Evolutionary conservation across 2,888 invertebrate species (phyloP).

Genomic region (Hoplodrina ambigua): DNA sequence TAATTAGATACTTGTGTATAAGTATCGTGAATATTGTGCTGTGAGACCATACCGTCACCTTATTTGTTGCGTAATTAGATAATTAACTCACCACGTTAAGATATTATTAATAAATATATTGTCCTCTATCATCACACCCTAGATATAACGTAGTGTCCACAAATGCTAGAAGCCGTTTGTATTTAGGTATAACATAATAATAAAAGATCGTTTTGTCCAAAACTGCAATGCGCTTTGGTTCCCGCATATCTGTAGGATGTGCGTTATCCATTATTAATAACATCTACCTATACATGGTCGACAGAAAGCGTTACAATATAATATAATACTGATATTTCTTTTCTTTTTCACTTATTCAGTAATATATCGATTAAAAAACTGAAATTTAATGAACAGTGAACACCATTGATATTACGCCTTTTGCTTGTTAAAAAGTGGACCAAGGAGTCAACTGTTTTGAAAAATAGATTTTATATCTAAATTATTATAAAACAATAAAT

Average conservation of each 20-base stretch:
- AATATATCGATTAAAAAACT: constrained; percentile 35
- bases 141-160: constrained; percentile 62
- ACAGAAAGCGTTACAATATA: constrained; percentile 10
- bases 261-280: constrained; percentile 30
- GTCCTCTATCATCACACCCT: constrained; percentile 63
- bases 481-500: constrained; percentile 74
- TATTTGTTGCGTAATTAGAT: constrained; percentile 71
- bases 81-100: constrained; percentile 58
- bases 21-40: constrained; percentile 74
- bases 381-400: constrained; percentile 56
- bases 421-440: constrained; percentile 88
- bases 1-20: constrained; percentile 60
- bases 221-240: constrained; percentile 50
- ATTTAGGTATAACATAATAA: constrained; percentile 51
- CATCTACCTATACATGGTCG: constrained; percentile 31
- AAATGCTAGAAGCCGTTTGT: constrained; percentile 62
- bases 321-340: constrained; percentile 6
- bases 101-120: constrained; percentile 56
- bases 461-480: constrained; percentile 81
- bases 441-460: constrained; percentile 87
- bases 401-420: constrained; percentile 81
- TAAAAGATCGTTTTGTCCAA: constrained; percentile 51
- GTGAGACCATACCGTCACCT: constrained; percentile 77
- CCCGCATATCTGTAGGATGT: constrained; percentile 26
- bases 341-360: constrained; percentile 14